Conservation (phyloP, 2,113 vertebrate genomes). For the Chionodraco myersi region DNA sequence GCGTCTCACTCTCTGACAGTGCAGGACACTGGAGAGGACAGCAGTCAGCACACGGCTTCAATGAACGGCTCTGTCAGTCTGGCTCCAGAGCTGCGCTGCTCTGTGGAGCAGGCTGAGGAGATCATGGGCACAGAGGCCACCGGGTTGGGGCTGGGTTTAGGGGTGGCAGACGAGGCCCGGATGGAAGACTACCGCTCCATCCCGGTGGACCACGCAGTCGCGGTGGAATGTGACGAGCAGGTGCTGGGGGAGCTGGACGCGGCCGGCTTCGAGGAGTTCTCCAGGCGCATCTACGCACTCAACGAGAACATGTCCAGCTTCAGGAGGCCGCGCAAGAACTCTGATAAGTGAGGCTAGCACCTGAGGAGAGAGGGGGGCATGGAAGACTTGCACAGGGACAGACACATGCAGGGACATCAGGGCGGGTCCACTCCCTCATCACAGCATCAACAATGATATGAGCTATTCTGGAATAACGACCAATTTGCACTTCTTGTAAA, state of each 20-base stretch:
- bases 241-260: slow-evolving; percentile 91
- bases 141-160: slow-evolving; percentile 78
- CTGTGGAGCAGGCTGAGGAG: slow-evolving; percentile 95
- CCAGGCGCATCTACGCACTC: slow-evolving; percentile 95
- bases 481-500: slow-evolving; percentile 88
- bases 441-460: slow-evolving; percentile 51
- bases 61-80: slow-evolving; percentile 81
- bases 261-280: slow-evolving; percentile 94
- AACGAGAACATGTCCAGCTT: slow-evolving; percentile 96
- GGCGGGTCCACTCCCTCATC: slow-evolving; percentile 26
- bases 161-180: slow-evolving; percentile 78
- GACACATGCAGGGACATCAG: slow-evolving; percentile 34
- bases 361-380: slow-evolving; percentile 15
- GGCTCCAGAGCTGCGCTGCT: slow-evolving; percentile 83
- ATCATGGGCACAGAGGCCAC: slow-evolving; percentile 95
- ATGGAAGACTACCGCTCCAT: slow-evolving; percentile 92
- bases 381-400: slow-evolving; percentile 39
- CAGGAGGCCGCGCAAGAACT: slow-evolving; percentile 92
- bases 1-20: slow-evolving; percentile 20
- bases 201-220: slow-evolving; percentile 94
- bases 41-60: slow-evolving; percentile 59
- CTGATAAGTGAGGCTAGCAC: slow-evolving; percentile 89
- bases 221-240: slow-evolving; percentile 96
- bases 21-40: slow-evolving; percentile 55
- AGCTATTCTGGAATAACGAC: slow-evolving; percentile 72